Evolutionary conservation across 2,888 invertebrate species (phyloP), one percentile per base, ranked within the genome.

Genomic region (Glomeris marginata): DNA sequence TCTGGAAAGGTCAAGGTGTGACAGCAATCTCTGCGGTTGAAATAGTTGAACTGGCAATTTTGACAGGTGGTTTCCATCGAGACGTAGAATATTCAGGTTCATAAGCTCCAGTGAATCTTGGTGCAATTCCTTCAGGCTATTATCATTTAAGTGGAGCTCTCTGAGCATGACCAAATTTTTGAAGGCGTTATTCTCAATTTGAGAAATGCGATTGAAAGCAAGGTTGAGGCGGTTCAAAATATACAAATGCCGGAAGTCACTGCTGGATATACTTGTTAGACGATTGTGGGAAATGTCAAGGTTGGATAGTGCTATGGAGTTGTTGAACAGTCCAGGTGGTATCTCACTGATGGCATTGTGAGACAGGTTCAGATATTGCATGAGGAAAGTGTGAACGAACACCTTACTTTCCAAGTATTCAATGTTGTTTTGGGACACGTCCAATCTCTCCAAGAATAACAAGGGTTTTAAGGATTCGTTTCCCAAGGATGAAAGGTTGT

Each of bases 331-430:
- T 16, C 56, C 48, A 18, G 48, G 47, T 6, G 56, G 56, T 20
- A 52, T 48, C 28, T 51, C 44, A 11, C 22, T 52, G 28, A 58
- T 53, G 13, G 45, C 44, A 43, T 59, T 59, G 47, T 57, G 49
- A 16, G 53, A 55, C 44, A 59, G 40, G 60, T 83, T 81, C 0
- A 87, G 63, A 56, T 80, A 81, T 63, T 86, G 82, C 40, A 88
- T 64, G 35, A 53, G 46, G 40, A 21, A n/a, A 33, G 50, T 33
- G 34, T 44, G 41, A 10, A 47, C 40, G 21, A 53, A 47, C 4
- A 48, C 41, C 33, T 45, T 47, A 13, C 43, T 6, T 20, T 50
- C 50, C 8, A 53, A 18, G 33, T 45, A 16, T 11, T 16, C 18
- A 13, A 53, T 47, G 18, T 43, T 28, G 49, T 71, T 76, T 3